These are phyloP conservation scores for Drosophila asahinai DNA, from an alignment of 1,140 invertebrate species.

Conservation along the genomic window DNA sequence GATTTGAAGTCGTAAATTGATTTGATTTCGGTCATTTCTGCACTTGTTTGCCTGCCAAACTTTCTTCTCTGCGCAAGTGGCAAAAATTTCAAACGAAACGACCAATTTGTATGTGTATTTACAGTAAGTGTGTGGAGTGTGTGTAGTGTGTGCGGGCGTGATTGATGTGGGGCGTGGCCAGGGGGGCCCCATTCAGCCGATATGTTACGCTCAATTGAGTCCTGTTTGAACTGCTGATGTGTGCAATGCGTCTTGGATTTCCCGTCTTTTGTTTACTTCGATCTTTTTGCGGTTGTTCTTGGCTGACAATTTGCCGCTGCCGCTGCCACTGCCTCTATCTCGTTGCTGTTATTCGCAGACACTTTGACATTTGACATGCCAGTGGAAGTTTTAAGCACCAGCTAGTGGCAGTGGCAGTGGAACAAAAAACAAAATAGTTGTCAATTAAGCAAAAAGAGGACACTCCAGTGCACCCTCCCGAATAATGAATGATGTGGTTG, in stretches of 20 bases:
- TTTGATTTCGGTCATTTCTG: slow-evolving; percentile 66
- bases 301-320: slow-evolving; percentile 43
- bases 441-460: slow-evolving; percentile 61
- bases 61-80: slow-evolving; percentile 31
- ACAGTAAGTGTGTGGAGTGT: background rate
- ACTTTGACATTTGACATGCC: slow-evolving; percentile 72
- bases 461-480: slow-evolving; percentile 24
- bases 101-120: slow-evolving; percentile 41
- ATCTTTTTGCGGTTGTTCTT: slow-evolving; percentile 39
- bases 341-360: slow-evolving; percentile 29
- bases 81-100: slow-evolving; percentile 50
- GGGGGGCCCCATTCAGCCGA: slow-evolving; percentile 38
- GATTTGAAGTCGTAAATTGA: slow-evolving; percentile 74
- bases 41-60: slow-evolving; percentile 41
- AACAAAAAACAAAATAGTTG: slow-evolving; percentile 58
- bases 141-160: slow-evolving; percentile 15
- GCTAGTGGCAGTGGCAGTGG: background rate
- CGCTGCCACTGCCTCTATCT: slow-evolving; percentile 8
- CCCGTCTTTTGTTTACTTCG: slow-evolving; percentile 46
- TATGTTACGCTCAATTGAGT: slow-evolving; percentile 56
- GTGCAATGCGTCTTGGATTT: slow-evolving; percentile 56
- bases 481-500: slow-evolving; percentile 55
- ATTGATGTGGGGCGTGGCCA: slow-evolving; percentile 47
- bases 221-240: slow-evolving; percentile 64
- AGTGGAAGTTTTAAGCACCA: slow-evolving; percentile 56